Conservation (phyloP, 2,888 invertebrate genomes). For the Bembecia ichneumoniformis region DNA sequence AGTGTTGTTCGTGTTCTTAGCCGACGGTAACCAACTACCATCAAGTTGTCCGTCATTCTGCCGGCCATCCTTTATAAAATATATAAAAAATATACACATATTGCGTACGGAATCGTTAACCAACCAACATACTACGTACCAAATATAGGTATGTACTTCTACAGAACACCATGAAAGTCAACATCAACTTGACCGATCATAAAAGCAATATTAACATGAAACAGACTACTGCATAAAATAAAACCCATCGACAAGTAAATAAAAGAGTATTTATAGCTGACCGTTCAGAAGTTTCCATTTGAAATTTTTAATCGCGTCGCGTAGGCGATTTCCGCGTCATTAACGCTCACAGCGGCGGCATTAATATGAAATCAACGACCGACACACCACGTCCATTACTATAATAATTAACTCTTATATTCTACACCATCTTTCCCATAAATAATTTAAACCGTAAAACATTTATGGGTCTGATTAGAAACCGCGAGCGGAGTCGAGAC, state of each 20-base stretch:
- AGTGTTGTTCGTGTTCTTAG: too few species aligned
- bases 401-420: slow-evolving; percentile 8
- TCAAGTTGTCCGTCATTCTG: too few species aligned
- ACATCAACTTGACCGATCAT: too few species aligned
- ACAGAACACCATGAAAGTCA: too few species aligned
- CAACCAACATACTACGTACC: too few species aligned
- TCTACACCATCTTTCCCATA: slow-evolving; percentile 1
- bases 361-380: slow-evolving; percentile 30
- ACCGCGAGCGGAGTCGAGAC: neutral
- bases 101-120: too few species aligned
- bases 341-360: slow-evolving; percentile 22
- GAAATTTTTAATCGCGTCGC: slow-evolving; percentile 35
- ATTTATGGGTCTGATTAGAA: neutral
- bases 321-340: slow-evolving; percentile 48
- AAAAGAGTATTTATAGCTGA: neutral
- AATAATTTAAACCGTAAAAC: neutral
- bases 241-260: neutral
- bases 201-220: too few species aligned
- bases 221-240: neutral
- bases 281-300: slow-evolving; percentile 4
- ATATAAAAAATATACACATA: too few species aligned
- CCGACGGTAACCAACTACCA: too few species aligned
- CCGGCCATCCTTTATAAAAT: too few species aligned
- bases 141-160: too few species aligned
- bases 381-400: slow-evolving; percentile 38